Evolutionary conservation across 2,888 invertebrate species (phyloP), one percentile per base, ranked within the genome.

Genomic region (Epiblema foenella): DNA sequence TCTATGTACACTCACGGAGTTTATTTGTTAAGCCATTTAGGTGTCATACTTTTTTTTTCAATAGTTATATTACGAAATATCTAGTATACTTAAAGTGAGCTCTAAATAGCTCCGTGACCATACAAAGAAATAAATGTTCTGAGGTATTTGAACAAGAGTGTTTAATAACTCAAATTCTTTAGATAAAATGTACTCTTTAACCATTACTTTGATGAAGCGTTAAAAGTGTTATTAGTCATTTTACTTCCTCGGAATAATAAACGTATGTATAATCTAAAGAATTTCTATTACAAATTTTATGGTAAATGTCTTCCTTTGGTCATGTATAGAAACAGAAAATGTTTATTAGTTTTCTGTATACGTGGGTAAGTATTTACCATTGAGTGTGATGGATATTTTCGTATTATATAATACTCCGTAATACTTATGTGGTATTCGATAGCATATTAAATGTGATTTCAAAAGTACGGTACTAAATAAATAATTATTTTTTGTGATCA

Each of bases 281-380:
- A 69, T 69, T 58, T 58, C 64, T 57, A 57, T 69, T 51, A 58
- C 12, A 64, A 57, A 51, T 69, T 64, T 69, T 64, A 69, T 58
- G 64, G 63, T 69, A 58, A 69, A 58, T 37, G 64, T n/a, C n/a
- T 58, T 69, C 17, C 18, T 58, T 63, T 42, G 39, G 58, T 69
- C 51, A 64, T 56, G 56, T 49, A 12, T 51, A n/a, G 17, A 63
- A 39, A 60, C 17, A 69, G n/a, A n/a, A n/a, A 63, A 18, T 52
- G 33, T 37, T 52, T 52, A 63, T 20, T n/a, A n/a, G 63, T 20
- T 46, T 29, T 51, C 11, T 37, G 5, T 46, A 46, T 33, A 33
- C 9, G n/a, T 15, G 3, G 46, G 3, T 46, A n/a, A 12, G n/a
- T n/a, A n/a, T 15, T n/a, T 56, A 33, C n/a, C 56, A 33, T 33